Base-by-base conservation (phyloP, 2,888 invertebrate genomes). In the Stenchaetothrips biformis region DNA sequence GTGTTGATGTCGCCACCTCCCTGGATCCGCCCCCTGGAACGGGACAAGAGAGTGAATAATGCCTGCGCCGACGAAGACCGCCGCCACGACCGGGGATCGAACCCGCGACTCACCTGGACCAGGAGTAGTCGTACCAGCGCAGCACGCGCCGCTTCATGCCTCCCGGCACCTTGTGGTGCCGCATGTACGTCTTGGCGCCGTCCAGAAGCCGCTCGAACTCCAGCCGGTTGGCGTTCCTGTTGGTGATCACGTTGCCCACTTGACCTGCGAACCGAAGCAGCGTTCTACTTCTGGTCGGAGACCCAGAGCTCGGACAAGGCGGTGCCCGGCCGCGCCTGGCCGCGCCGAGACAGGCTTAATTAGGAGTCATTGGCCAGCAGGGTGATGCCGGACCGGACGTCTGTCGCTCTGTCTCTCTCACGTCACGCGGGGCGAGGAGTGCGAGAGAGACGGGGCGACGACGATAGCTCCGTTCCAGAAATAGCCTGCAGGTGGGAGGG, bases 91-190 rank as follows among this genome's bases (percentile, higher is more conserved):
- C 80, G 47, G n/a, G 18, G 47, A 18, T 27, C 27, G 48, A 7
- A 59, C 27, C 16, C 25, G 25, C 7, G n/a, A 78, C 84, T 85
- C 84, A 90, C 90, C 90, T 90, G 4, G 97, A 97, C 98, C 98
- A 98, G 48, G 97, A 97, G 88, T 98, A 98, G 88, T 98, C 97
- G 88, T 98, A 98, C 98, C 98, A 98, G 9, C 98, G 90, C 53
- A 98, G 91, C 0, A 98, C 98, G 37, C 98, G 89, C n/a, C 96
- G 90, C 87, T 98, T 98, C 95, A 98, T 96, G 25, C 96, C 96
- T 62, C 95, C 94, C 8, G 98, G 98, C 48, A 96, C 96, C 89
- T 97, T 97, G 88, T 98, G 98, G 87, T 97, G 96, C 84, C 97
- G 90, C 98, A 98, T 98, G 86, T 98, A 98, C 48, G 96, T 94